Conservation (phyloP, 2,113 vertebrate genomes). For the Pseudopipra pipra region DNA sequence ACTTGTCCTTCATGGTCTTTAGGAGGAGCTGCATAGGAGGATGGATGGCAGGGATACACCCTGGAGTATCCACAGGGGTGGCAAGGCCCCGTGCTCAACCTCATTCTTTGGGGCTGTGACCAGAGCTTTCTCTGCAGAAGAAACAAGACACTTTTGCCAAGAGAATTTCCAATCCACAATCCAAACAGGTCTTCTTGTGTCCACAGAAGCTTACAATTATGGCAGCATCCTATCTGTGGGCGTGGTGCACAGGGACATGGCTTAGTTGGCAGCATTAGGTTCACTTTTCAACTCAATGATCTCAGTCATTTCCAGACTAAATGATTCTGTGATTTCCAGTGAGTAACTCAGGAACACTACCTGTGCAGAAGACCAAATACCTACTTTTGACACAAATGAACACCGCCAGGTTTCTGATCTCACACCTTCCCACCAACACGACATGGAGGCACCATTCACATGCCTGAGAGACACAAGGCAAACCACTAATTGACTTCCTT, state of each 20-base stretch:
- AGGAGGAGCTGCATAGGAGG: not conserved
- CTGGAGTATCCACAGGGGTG: not conserved
- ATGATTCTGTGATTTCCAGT: not conserved
- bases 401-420: not conserved
- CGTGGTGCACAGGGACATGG: accelerated
- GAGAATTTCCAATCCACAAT: not conserved
- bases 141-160: not conserved
- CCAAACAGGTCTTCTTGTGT: not conserved
- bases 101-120: not conserved
- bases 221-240: not conserved
- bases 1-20: not conserved
- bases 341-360: not conserved
- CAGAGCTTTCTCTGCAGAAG: not conserved
- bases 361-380: not conserved
- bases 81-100: not conserved
- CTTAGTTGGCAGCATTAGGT: not conserved
- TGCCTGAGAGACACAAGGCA: not conserved
- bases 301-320: not conserved
- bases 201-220: not conserved
- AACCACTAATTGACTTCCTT: not conserved
- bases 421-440: not conserved
- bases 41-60: not conserved
- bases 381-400: not conserved
- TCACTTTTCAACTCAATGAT: not conserved
- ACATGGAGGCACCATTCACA: not conserved